Evolutionary conservation across 2,888 invertebrate species (phyloP).

Genomic region (Rhopalosiphum nymphaeae): DNA sequence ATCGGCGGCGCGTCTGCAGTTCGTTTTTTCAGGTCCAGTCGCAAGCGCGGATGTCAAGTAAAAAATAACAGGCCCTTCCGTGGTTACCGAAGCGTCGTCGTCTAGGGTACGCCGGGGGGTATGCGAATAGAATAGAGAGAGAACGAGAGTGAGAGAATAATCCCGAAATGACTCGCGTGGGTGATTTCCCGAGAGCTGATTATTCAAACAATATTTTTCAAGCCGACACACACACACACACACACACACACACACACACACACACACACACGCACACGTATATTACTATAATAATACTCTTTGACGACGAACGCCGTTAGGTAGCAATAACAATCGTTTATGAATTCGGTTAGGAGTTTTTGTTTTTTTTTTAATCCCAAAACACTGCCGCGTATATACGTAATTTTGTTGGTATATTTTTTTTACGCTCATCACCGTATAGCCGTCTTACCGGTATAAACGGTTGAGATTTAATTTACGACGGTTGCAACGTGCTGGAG

Average conservation of each 20-base stretch:
- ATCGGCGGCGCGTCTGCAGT: not conserved
- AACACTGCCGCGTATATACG: not conserved
- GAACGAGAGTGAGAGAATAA: not conserved
- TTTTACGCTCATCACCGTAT: not conserved
- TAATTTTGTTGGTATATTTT: not conserved
- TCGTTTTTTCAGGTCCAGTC: not conserved
- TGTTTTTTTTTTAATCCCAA: not conserved
- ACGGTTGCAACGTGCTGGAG: not conserved
- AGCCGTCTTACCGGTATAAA: not conserved
- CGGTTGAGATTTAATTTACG: not conserved
- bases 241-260: too few relatives aligned
- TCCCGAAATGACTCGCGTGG: not conserved
- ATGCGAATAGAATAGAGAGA: not conserved
- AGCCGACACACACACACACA: not conserved
- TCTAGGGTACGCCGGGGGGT: not conserved
- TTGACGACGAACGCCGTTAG: not conserved
- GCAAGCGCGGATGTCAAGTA: not conserved
- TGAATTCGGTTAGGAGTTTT: not conserved
- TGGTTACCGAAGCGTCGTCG: not conserved
- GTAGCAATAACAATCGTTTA: not conserved
- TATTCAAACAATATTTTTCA: not conserved
- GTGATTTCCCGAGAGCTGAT: constrained; percentile 45
- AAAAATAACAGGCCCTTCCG: not conserved
- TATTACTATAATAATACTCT: not conserved
- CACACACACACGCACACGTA: too few relatives aligned